Percentiles rank a stretch among this genome's conserved stretches.
Evolutionary conservation across 2,797 vertebrate genomes (phyloP).

Genomic region (Nannoperca australis): DNA sequence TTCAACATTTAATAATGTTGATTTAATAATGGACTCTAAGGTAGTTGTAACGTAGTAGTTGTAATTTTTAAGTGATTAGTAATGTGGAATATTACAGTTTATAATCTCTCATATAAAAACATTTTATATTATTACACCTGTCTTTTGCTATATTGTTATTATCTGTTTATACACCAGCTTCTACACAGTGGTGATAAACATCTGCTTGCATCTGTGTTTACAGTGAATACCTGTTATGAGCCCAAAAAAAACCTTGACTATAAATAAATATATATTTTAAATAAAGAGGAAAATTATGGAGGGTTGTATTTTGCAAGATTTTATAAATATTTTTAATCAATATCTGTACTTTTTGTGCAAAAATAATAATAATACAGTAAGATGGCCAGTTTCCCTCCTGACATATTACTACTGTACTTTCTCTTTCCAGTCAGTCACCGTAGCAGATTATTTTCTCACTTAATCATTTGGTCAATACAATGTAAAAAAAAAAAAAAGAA

Average conservation of each 20-base stretch:
- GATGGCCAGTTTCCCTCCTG: neutral
- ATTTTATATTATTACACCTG: neutral
- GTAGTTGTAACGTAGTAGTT: neutral
- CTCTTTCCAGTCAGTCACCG: neutral
- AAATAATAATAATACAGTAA: neutral
- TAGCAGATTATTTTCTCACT: neutral
- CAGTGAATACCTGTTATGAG: neutral
- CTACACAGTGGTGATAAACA: neutral
- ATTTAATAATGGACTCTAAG: neutral
- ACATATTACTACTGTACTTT: neutral
- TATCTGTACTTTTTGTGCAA: neutral
- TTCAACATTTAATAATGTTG: neutral
- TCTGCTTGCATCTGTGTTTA: neutral
- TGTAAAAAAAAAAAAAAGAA: neutral
- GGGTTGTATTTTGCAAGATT: neutral
- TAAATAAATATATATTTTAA: neutral
- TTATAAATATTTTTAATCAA: neutral
- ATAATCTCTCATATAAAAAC: neutral
- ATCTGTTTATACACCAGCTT: neutral
- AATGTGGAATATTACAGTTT: neutral
- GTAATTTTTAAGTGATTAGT: neutral
- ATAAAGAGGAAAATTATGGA: neutral
- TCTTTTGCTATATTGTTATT: neutral
- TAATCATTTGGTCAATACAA: neutral
- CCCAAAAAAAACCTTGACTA: neutral